Conservation (phyloP, 2,113 vertebrate species). For the Apistogramma diplotaenia region DNA sequence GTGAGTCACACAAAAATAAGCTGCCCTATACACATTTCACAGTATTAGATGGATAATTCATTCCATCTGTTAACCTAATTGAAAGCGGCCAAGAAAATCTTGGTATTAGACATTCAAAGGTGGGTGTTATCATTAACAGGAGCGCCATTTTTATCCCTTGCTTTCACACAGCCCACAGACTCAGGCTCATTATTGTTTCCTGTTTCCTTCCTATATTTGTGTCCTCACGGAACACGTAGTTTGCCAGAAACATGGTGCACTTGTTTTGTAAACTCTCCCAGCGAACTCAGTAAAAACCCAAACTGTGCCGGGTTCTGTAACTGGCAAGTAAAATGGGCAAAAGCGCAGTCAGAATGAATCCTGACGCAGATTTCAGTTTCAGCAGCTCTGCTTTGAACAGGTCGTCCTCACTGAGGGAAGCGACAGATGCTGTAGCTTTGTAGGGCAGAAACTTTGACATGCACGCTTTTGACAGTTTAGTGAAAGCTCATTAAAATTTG, state of each 20-base stretch:
- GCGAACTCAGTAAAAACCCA: neutral
- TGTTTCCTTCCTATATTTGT: neutral
- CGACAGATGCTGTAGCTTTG: neutral
- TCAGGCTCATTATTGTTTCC: slow-evolving; percentile 18
- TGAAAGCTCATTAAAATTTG: slow-evolving; percentile 35
- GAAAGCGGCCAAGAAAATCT: neutral
- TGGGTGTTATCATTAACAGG: slow-evolving; percentile 27
- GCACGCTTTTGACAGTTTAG: neutral
- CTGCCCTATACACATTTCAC: neutral
- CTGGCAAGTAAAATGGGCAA: neutral
- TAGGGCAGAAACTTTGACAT: neutral
- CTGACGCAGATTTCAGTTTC: neutral
- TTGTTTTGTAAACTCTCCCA: neutral
- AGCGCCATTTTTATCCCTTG: slow-evolving; percentile 16
- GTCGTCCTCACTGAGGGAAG: neutral
- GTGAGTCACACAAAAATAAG: neutral
- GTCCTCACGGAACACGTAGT: neutral
- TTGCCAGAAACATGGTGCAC: neutral
- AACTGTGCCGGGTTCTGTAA: neutral
- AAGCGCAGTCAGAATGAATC: neutral
- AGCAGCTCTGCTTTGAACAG: neutral
- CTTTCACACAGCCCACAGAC: neutral
- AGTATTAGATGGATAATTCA: slow-evolving; percentile 8
- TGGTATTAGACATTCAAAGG: slow-evolving; percentile 11
- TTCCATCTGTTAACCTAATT: slow-evolving; percentile 15